A percentile compares a stretch with the other conserved stretches of the same genome.
phyloP scores from a whole-genome alignment of 2,888 invertebrate genomes.

The Tyria jacobaeae region DNA sequence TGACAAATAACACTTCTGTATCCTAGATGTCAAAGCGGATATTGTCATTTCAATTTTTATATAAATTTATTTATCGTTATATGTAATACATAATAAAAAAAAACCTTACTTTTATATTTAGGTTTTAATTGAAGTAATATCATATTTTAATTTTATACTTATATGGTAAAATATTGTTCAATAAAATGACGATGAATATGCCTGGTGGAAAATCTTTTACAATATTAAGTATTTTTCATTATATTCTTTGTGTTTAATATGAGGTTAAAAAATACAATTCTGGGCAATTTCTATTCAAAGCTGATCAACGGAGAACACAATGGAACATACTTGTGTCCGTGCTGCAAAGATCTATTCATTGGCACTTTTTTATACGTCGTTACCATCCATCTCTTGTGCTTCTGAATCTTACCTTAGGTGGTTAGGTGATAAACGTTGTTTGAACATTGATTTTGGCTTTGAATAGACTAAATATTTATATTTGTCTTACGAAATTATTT shows the following conservation, averaged over 20 bases:
- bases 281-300: not conserved
- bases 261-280: not conserved
- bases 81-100: constrained; percentile 22
- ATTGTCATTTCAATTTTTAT: constrained; percentile 28
- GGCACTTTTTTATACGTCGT: too few relatives aligned
- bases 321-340: not conserved
- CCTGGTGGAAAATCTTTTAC: not conserved
- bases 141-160: not conserved
- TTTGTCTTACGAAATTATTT: too few relatives aligned
- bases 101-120: constrained; percentile 31
- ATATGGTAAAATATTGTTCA: constrained; percentile 1
- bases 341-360: too few relatives aligned
- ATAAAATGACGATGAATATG: not conserved
- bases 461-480: too few relatives aligned
- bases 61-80: constrained; percentile 25
- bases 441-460: too few relatives aligned
- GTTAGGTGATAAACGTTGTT: too few relatives aligned
- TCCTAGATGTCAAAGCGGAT: constrained; percentile 12
- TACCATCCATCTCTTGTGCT: not conserved
- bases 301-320: not conserved
- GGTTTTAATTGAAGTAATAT: constrained; percentile 19
- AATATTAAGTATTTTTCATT: constrained; percentile 17
- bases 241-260: not conserved
- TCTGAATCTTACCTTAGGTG: not conserved
- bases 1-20: not conserved